Base-by-base conservation (phyloP, 1,140 invertebrate species). In the Eubasilissa regina region DNA sequence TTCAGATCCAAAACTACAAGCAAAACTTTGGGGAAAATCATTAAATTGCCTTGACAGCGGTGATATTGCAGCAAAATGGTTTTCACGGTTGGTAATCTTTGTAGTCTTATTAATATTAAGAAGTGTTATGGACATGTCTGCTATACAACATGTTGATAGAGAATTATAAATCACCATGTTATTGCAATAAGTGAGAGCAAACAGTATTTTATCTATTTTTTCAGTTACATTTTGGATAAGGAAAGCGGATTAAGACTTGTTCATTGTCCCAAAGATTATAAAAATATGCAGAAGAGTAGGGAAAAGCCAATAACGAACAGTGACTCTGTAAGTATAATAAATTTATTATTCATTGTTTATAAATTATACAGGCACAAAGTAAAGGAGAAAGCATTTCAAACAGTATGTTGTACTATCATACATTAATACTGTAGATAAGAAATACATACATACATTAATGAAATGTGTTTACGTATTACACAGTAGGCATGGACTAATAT, bases 201-300 rank as follows among this genome's bases (percentile, higher is more conserved):
- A n/a, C n/a, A 35, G 25, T 35, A 35, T 35, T n/a, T 35, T 35
- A 35, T 35, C 25, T 3, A 53, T 62, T 43, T 64, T 62, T 76
- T 11, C 70, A 80, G 81, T 21, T 82, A 35, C 58, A 15, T 79
- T 11, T 19, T 78, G 12, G 55, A 19, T 25, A 35, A 70, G 55
- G 77, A 79, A 11, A 79, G 11, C 4, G 81, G 81, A 48, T 35
- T 82, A 8, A 78, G 81, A 75, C 19, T 82, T 15, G 70, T 78
- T 17, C 68, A 80, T n/a, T 80, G 44, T 75, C 53, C 75, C 3
- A 60, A 66, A 45, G 44, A 78, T 68, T 66, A 55, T 51, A 48
- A 35, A 13, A 73, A 64, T 56, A 48, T 68, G 58, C 68, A 78
- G 70, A 75, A 80, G 60, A 47, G 51, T 48, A 58, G 25, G 64